Percentiles rank a stretch among this genome's conserved stretches.
These are phyloP conservation scores for Tetrao urogallus DNA, from an alignment of 2,113 vertebrate species.

Conservation along the genomic window DNA sequence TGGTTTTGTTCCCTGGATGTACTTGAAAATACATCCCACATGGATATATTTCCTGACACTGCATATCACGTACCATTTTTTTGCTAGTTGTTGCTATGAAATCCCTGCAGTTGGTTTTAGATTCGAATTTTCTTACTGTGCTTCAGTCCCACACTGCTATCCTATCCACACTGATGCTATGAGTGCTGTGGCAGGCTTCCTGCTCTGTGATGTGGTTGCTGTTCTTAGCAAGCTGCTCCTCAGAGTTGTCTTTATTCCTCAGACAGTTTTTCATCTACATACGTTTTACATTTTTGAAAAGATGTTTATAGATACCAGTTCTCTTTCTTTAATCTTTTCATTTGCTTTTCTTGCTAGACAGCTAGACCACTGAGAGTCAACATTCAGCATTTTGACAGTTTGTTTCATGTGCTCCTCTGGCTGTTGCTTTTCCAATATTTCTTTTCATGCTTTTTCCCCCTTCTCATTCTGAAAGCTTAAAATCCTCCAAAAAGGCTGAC, in stretches of 20 bases:
- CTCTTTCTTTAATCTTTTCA: neutral
- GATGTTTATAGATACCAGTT: neutral
- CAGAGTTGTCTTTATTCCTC: neutral
- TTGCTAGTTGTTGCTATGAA: neutral
- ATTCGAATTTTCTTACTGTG: neutral
- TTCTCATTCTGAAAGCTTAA: neutral
- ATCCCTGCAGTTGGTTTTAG: neutral
- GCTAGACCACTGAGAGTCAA: neutral
- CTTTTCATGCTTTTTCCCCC: neutral
- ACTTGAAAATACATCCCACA: no score
- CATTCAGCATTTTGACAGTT: neutral
- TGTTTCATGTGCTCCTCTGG: neutral
- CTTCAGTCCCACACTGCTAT: neutral
- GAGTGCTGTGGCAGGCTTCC: neutral
- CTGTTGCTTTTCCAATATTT: neutral
- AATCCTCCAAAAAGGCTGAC: neutral
- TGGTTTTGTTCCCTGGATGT: neutral
- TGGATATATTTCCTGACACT: neutral
- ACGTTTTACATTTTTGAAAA: neutral
- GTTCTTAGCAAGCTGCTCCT: neutral
- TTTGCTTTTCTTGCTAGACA: neutral
- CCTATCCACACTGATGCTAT: neutral
- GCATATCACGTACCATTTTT: neutral
- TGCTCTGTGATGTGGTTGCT: neutral
- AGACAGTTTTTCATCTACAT: neutral